Conservation (phyloP, 2,797 vertebrate species). For the Onychomys torridus region DNA sequence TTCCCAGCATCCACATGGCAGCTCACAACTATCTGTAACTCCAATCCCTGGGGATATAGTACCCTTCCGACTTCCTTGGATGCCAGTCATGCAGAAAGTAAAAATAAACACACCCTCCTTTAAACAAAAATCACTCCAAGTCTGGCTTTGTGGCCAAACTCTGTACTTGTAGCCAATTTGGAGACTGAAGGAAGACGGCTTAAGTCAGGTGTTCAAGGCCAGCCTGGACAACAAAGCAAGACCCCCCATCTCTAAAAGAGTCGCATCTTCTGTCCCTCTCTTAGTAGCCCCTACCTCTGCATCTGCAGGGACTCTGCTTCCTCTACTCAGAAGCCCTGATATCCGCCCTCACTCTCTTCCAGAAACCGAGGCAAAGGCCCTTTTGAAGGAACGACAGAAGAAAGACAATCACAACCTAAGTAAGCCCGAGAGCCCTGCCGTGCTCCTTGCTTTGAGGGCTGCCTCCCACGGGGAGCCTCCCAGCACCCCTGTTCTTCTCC, state of each 20-base stretch:
- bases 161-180: not conserved
- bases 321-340: constrained; percentile 22
- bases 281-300: not conserved
- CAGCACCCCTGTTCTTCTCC: not conserved
- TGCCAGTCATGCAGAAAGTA: not conserved
- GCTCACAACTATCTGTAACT: not conserved
- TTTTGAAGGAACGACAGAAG: constrained; percentile 95
- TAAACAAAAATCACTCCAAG: not conserved
- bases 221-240: not conserved
- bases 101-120: not conserved
- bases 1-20: not conserved
- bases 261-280: not conserved
- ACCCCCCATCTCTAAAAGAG: not conserved
- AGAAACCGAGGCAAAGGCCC: constrained; percentile 89
- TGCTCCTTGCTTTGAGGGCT: not conserved
- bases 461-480: not conserved
- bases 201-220: not conserved
- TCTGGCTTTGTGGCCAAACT: not conserved
- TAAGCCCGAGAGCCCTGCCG: constrained; percentile 85
- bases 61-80: not conserved
- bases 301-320: not conserved
- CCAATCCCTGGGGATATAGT: not conserved
- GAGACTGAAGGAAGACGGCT: not conserved
- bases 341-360: constrained; percentile 34
- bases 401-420: constrained; percentile 97